phyloP scores from a whole-genome alignment of 1,140 invertebrate genomes.

The Tetragonula clypearis region DNA sequence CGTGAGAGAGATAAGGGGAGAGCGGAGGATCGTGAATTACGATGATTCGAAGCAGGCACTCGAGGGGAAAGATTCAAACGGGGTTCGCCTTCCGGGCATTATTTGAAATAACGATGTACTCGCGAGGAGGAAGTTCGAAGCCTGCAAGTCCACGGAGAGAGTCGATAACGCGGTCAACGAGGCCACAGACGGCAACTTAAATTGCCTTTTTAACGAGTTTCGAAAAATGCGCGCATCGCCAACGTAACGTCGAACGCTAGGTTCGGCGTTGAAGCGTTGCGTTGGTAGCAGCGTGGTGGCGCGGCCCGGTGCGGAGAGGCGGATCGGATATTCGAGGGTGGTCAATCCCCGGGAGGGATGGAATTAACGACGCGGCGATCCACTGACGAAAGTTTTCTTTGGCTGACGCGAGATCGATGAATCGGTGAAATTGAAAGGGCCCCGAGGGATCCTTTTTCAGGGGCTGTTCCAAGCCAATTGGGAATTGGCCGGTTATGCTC shows the following conservation, averaged over 20 bases:
- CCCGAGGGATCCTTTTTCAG: conserved; percentile 4
- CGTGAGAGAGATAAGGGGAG: too few relatives aligned
- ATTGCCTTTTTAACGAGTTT: conserved; percentile 67
- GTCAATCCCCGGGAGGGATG: not conserved
- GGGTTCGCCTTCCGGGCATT: not conserved
- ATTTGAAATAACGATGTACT: not conserved
- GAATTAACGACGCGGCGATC: conserved; percentile 29
- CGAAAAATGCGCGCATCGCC: conserved; percentile 54
- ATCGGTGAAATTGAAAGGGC: conserved; percentile 6
- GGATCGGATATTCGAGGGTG: not conserved
- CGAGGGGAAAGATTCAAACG: conserved; percentile 7
- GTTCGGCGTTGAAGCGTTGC: not conserved
- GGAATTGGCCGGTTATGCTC: not conserved
- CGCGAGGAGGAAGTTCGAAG: conserved; percentile 1
- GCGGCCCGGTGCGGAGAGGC: not conserved
- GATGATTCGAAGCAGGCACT: too few relatives aligned
- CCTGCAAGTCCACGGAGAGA: conserved; percentile 39
- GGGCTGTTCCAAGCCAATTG: not conserved
- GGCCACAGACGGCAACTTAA: conserved; percentile 55
- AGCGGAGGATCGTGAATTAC: not conserved
- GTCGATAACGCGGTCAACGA: conserved; percentile 56
- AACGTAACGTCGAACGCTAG: conserved; percentile 23
- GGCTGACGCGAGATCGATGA: not conserved
- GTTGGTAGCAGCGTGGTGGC: not conserved
- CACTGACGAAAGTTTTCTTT: conserved; percentile 21